Conservation (phyloP, 2,888 invertebrate species). For the Aethes cnicana region DNA sequence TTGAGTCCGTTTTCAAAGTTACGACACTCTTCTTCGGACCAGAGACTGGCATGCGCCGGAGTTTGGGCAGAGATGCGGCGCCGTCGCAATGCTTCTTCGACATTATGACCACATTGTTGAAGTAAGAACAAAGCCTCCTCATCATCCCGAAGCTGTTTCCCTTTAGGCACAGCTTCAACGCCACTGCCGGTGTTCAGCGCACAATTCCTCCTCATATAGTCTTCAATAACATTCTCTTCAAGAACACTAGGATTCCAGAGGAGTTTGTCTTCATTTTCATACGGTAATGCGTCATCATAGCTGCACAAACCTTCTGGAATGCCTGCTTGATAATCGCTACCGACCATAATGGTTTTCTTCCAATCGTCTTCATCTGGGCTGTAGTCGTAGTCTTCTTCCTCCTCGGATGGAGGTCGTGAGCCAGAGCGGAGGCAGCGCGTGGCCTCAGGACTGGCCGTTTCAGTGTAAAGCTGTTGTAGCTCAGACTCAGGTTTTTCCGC, state of each 20-base stretch:
- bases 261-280: conserved; percentile 97
- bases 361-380: conserved; percentile 93
- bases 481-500: conserved; percentile 74
- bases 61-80: conserved; percentile 88
- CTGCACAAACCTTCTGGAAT: conserved; percentile 95
- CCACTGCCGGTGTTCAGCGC: conserved; percentile 72
- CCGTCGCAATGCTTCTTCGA: conserved; percentile 94
- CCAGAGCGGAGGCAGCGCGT: conserved; percentile 81
- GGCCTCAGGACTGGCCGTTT: conserved; percentile 68
- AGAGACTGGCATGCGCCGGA: conserved; percentile 89
- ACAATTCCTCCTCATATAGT: conserved; percentile 87
- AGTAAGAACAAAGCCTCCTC: conserved; percentile 94
- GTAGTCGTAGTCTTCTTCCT: conserved; percentile 91
- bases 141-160: conserved; percentile 91
- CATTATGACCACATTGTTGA: conserved; percentile 96
- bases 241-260: conserved; percentile 95
- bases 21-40: conserved; percentile 98
- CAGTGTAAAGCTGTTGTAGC: conserved; percentile 69
- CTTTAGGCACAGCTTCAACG: conserved; percentile 84
- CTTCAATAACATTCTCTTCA: conserved; percentile 88
- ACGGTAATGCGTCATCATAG: conserved; percentile 96
- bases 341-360: conserved; percentile 98
- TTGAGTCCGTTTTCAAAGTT: conserved; percentile 98
- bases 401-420: conserved; percentile 89
- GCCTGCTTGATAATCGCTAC: conserved; percentile 95